Base-by-base conservation (phyloP, 2,888 invertebrate genomes). In the Dermolepida albohirtum region DNA sequence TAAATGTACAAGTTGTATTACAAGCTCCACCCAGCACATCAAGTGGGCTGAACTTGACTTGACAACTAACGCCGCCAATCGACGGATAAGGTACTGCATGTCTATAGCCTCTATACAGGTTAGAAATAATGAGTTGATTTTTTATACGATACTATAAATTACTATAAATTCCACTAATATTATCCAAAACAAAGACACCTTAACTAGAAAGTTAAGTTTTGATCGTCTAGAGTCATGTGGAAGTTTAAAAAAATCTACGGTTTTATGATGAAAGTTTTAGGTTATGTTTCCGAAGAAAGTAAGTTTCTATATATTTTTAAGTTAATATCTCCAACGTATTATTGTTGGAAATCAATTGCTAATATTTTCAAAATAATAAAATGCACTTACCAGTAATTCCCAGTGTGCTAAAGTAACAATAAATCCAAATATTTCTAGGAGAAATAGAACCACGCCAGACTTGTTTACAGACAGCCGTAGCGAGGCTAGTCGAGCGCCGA, bases 51-150 rank as follows among this genome's bases (percentile, higher is more conserved):
- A 75, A 70, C 74, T 70, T 71, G 72, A 77, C 80, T 79, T 77
- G 81, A 78, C 78, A 82, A 75, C 77, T 81, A 80, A 77, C 76
- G 80, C 79, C 81, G 80, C 77, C 81, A 77, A 72, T 73, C 74
- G 77, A 68, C 69, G 68, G 70, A 71, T 72, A 62, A 63, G 63
- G 71, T 72, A 79, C 75, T 75, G 70, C 70, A 44, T 27, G 43
- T 22, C 41, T 7, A 66, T 78, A 79, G 75, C 74, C 80, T 79
- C 78, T 43, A 69, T 70, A 72, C 66, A 74, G 78, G 77, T 72
- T 44, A 22, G 1, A 11, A 8, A 17, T 14, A 34, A 5, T 17
- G 17, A 34, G 22, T n/a, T 7, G 6, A 5, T 44, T 47, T 50
- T 41, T 50, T 12, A 5, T 64, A 12, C 50, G 39, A 50, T 34